phyloP scores from a whole-genome alignment of 2,888 invertebrate species.

The Pemphredon lugubris region DNA sequence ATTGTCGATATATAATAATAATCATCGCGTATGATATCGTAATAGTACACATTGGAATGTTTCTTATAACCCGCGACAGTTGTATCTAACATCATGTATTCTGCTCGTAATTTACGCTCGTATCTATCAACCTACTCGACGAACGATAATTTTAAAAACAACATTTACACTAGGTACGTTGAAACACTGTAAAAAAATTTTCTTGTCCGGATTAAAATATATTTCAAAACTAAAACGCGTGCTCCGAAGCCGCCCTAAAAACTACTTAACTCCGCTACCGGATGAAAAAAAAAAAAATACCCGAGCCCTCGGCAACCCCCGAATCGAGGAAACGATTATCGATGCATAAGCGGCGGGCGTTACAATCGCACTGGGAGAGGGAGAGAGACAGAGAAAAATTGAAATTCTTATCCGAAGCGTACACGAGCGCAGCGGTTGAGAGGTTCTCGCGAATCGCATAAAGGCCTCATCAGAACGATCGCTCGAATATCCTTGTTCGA shows the following conservation, averaged over 20 bases:
- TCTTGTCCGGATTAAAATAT: neutral
- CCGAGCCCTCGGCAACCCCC: constrained; percentile 5
- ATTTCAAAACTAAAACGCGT: neutral
- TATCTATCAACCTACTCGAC: no score
- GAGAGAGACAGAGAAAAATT: constrained; percentile 63
- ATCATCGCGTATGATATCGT: no score
- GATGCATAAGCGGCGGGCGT: constrained; percentile 58
- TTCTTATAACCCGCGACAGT: no score
- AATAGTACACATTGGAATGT: no score
- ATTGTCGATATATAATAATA: no score
- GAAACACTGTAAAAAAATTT: neutral
- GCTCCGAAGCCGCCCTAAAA: neutral
- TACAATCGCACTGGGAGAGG: constrained; percentile 46
- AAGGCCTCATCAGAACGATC: constrained; percentile 70
- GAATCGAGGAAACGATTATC: constrained; percentile 55
- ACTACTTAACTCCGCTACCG: constrained; percentile 1
- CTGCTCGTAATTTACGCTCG: no score
- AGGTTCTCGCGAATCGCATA: constrained; percentile 61
- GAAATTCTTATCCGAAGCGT: constrained; percentile 69
- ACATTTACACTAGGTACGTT: no score
- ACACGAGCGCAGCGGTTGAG: constrained; percentile 51
- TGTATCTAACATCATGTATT: no score
- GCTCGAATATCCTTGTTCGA: constrained; percentile 64
- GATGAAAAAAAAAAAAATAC: neutral
- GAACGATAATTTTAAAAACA: no score